Percentiles rank a stretch among this genome's conserved stretches.
Conservation (phyloP, 2,113 vertebrate species). For the Trogon surrucura region DNA sequence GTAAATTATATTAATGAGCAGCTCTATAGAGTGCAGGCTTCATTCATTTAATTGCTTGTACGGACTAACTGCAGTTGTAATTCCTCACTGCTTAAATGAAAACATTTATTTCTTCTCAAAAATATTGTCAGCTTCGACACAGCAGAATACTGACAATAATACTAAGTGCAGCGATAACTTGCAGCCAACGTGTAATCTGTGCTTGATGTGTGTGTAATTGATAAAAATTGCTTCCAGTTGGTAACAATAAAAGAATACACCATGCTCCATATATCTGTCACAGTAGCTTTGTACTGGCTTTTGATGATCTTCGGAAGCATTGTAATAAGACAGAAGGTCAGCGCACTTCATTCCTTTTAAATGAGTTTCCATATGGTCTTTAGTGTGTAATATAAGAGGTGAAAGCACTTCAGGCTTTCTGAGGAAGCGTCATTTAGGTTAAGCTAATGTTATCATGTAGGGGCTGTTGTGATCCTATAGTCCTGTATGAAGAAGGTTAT, state of each 20-base stretch:
- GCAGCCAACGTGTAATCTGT: neutral
- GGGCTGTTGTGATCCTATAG: neutral
- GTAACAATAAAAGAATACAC: slow-evolving; percentile 38
- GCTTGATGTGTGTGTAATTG: slow-evolving; percentile 39
- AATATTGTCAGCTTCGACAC: neutral
- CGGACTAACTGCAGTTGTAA: neutral
- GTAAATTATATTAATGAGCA: slow-evolving; percentile 26
- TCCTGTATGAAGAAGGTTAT: neutral
- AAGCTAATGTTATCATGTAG: neutral
- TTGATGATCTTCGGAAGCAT: slow-evolving; percentile 2
- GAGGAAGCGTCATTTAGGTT: neutral
- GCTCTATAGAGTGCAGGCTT: neutral
- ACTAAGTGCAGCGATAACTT: slow-evolving; percentile 1
- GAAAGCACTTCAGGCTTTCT: neutral
- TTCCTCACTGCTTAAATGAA: slow-evolving; percentile 11
- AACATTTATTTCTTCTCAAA: slow-evolving; percentile 34
- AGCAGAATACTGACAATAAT: slow-evolving; percentile 3
- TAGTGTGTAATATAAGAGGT: neutral
- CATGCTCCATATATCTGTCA: slow-evolving; percentile 41
- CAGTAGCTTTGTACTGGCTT: neutral
- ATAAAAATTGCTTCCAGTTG: slow-evolving; percentile 43
- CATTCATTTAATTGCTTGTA: neutral
- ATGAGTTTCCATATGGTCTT: slow-evolving; percentile 47
- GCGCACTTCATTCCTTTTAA: slow-evolving; percentile 40
- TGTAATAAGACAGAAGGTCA: slow-evolving; percentile 53